Evolutionary conservation across 2,888 invertebrate species (phyloP).

Genomic region (Physocephala rufipes): DNA sequence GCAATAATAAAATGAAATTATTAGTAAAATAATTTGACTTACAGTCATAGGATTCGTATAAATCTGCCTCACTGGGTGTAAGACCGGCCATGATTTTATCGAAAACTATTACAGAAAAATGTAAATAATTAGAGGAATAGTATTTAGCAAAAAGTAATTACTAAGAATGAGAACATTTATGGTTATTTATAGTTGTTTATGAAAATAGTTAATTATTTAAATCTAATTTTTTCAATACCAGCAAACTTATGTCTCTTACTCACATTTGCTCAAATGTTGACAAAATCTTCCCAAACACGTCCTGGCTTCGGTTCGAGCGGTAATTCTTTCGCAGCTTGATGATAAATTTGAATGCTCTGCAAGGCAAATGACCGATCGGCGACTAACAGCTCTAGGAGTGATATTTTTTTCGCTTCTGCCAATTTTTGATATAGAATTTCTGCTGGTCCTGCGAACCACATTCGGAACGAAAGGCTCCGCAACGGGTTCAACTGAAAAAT

Average conservation of each 20-base stretch:
- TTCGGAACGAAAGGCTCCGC: background rate
- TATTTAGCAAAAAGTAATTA: background rate
- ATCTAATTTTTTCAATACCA: no score
- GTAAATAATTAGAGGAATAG: background rate
- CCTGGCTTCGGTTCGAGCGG: constrained; percentile 37
- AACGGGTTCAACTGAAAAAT: constrained; percentile 14
- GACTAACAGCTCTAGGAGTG: constrained; percentile 36
- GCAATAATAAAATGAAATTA: no score
- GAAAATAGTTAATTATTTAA: no score
- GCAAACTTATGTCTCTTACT: constrained; percentile 40
- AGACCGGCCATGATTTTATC: constrained; percentile 64
- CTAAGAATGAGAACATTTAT: no score
- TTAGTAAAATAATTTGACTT: constrained; percentile 46
- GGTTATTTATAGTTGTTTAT: no score
- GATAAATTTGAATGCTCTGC: background rate
- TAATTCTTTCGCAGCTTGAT: background rate
- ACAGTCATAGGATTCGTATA: constrained; percentile 63
- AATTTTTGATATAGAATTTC: background rate
- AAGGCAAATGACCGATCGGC: constrained; percentile 35
- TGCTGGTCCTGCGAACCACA: background rate
- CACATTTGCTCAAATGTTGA: constrained; percentile 52
- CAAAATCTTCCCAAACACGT: constrained; percentile 57
- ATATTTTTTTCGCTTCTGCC: constrained; percentile 32
- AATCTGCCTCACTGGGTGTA: constrained; percentile 62
- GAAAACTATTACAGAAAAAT: constrained; percentile 53